phyloP scores from a whole-genome alignment of 2,113 vertebrate species.

The Spea bombifrons region DNA sequence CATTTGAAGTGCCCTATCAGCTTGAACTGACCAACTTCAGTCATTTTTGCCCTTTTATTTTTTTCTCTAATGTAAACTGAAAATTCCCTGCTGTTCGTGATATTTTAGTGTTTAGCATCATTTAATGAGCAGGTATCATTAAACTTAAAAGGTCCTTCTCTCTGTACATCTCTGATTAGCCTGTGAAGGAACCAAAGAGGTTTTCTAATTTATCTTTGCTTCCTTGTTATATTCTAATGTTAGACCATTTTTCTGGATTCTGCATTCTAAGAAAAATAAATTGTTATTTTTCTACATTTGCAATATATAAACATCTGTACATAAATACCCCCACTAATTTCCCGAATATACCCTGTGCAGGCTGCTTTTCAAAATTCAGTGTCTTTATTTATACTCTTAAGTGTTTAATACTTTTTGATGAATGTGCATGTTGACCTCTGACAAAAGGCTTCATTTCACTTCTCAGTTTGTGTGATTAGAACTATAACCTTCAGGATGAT shows the following conservation, averaged over 20 bases:
- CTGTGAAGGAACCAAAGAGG: constrained; percentile 74
- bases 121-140: constrained; percentile 95
- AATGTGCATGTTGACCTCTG: constrained; percentile 50
- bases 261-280: constrained; percentile 67
- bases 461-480: background rate
- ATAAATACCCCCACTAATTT: constrained; percentile 46
- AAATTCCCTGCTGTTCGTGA: constrained; percentile 85
- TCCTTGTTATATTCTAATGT: constrained; percentile 73
- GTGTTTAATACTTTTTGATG: constrained; percentile 43
- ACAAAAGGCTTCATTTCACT: background rate
- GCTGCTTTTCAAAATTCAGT: background rate
- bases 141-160: constrained; percentile 83
- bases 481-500: background rate
- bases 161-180: constrained; percentile 77
- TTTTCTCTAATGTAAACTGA: constrained; percentile 95
- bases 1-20: constrained; percentile 97
- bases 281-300: constrained; percentile 66
- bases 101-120: constrained; percentile 90
- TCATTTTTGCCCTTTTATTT: constrained; percentile 92
- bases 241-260: constrained; percentile 68
- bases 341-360: background rate
- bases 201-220: constrained; percentile 73
- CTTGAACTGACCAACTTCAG: constrained; percentile 98
- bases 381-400: constrained; percentile 42
- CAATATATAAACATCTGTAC: constrained; percentile 54